phyloP scores from a whole-genome alignment of 1,140 invertebrate genomes.

The Parasteatoda tepidariorum region DNA sequence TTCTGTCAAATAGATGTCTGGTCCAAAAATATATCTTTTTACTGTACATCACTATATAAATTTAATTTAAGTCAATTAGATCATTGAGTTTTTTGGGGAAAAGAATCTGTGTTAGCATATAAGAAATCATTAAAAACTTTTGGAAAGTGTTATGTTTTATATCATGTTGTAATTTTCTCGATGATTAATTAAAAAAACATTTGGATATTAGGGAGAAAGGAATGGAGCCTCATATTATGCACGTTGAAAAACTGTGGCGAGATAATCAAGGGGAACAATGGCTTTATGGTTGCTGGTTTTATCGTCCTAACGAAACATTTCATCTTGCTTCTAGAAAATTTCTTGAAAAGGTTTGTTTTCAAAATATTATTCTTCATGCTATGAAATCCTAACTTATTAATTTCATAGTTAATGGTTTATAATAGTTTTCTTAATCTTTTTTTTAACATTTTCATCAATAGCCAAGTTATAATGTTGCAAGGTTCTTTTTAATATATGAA shows the following conservation, averaged over 20 bases:
- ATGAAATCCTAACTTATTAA: not conserved
- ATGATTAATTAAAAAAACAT: not conserved
- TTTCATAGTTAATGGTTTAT: no score
- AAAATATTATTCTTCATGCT: not conserved
- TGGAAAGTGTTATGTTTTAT: not conserved
- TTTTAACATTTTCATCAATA: no score
- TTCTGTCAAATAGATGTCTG: no score
- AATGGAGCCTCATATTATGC: conserved; percentile 86
- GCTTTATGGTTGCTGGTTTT: conserved; percentile 89
- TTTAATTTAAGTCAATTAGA: no score
- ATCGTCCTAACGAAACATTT: conserved; percentile 92
- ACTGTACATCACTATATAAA: no score
- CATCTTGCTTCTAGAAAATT: conserved; percentile 96
- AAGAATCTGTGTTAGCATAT: no score
- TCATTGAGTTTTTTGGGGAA: no score
- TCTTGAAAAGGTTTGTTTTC: conserved; percentile 76
- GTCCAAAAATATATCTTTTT: no score
- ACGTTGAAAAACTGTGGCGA: conserved; percentile 89
- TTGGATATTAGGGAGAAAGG: conserved; percentile 73
- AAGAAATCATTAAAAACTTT: no score
- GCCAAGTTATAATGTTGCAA: no score
- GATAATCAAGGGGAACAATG: conserved; percentile 86
- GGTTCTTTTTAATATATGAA: no score
- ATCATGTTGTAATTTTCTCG: not conserved
- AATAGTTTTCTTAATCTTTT: not conserved